Percentiles rank a stretch among this genome's conserved stretches.
Conservation (phyloP, 92 coral and sea anemone genomes). For the Phenganax stokvisi region DNA sequence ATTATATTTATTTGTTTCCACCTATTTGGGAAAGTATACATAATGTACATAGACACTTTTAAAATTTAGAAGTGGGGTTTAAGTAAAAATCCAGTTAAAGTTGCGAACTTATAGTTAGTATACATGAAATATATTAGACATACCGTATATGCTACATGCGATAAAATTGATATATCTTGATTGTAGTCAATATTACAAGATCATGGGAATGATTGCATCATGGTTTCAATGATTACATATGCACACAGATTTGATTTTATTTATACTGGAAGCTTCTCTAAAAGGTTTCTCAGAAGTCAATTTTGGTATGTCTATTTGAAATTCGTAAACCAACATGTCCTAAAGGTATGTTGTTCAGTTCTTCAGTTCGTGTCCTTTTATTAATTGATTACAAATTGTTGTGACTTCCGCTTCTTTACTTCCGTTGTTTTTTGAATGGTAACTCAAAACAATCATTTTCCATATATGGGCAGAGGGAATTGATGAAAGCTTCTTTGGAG, state of each 20-base stretch:
- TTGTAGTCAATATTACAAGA: not conserved
- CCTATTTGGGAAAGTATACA: not conserved
- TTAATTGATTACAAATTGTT: not conserved
- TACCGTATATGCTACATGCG: not conserved
- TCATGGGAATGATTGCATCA: not conserved
- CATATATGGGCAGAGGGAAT: conserved; percentile 4
- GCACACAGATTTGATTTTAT: too few species aligned
- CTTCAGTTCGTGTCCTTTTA: too few species aligned
- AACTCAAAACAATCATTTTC: not conserved
- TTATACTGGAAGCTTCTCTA: too few species aligned
- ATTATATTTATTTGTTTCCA: conserved; percentile 19
- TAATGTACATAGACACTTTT: conserved; percentile 8
- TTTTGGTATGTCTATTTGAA: too few species aligned
- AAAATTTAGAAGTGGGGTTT: not conserved
- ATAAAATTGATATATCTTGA: not conserved
- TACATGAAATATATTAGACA: not conserved
- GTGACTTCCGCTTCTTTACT: conserved; percentile 16
- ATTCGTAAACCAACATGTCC: too few species aligned
- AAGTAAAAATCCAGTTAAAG: not conserved
- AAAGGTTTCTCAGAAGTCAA: too few species aligned
- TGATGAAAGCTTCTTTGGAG: conserved; percentile 15
- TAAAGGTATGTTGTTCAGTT: too few species aligned
- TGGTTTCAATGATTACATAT: not conserved
- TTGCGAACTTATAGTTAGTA: not conserved
- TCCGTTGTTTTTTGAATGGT: conserved; percentile 27